Conservation (phyloP, 2,113 vertebrate species). For the Sylvilagus bachmani region DNA sequence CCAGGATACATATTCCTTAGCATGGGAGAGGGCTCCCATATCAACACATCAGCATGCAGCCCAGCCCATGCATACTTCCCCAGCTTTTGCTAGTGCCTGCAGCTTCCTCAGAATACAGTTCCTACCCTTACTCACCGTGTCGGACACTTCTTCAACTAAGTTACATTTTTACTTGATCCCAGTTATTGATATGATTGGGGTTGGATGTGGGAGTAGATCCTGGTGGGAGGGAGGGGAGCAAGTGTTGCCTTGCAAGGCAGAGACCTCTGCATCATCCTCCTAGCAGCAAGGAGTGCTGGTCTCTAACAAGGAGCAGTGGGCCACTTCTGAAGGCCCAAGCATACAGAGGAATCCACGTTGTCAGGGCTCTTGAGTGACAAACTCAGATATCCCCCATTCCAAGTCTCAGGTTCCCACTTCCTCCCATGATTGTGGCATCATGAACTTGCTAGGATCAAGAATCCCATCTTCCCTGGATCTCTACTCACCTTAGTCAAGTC, state of each 20-base stretch:
- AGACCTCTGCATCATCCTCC: neutral
- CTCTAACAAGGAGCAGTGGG: neutral
- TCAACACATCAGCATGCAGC: neutral
- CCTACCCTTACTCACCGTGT: neutral
- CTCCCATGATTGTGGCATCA: neutral
- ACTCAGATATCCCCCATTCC: neutral
- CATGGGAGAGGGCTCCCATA: neutral
- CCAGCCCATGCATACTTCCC: neutral
- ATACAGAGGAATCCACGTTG: neutral
- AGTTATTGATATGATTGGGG: neutral
- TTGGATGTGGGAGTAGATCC: neutral
- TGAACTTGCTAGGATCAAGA: neutral
- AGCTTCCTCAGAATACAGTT: neutral
- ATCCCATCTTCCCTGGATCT: neutral
- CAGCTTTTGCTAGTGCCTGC: neutral
- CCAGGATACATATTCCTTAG: neutral
- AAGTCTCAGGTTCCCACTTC: neutral
- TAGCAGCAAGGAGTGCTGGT: neutral
- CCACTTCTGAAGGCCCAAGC: accelerated
- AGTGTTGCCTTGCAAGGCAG: neutral
- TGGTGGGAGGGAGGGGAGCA: neutral
- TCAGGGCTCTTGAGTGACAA: neutral
- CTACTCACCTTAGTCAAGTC: neutral
- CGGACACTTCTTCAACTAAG: neutral
- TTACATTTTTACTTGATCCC: neutral